Conservation (phyloP, 1,140 invertebrate species). For the Teleogryllus occipitalis region DNA sequence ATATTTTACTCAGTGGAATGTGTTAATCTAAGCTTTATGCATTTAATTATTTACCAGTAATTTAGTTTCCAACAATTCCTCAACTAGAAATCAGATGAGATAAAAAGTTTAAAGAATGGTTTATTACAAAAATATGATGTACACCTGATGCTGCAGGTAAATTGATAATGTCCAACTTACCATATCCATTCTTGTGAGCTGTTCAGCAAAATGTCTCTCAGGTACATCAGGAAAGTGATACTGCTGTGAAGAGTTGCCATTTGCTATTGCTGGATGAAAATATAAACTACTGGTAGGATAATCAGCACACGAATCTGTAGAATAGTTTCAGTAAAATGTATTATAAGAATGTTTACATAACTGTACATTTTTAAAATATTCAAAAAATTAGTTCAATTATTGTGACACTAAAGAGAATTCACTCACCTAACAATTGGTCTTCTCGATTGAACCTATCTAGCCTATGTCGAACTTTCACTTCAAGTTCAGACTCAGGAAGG, state of each 20-base stretch:
- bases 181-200: conserved; percentile 94
- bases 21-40: too few species aligned
- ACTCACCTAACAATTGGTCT: conserved; percentile 39
- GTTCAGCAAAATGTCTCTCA: conserved; percentile 88
- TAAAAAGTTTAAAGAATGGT: too few species aligned
- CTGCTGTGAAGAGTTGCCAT: conserved; percentile 37
- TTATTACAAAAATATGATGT: too few species aligned
- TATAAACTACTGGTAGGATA: conserved; percentile 37
- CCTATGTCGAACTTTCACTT: conserved; percentile 57
- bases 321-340: not conserved
- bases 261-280: conserved; percentile 31
- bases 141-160: too few species aligned
- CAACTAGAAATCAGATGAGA: too few species aligned
- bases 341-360: too few species aligned
- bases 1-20: too few species aligned
- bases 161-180: conserved; percentile 38
- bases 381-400: not conserved
- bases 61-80: too few species aligned
- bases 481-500: conserved; percentile 69
- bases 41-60: too few species aligned
- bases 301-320: conserved; percentile 35
- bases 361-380: too few species aligned
- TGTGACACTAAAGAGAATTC: not conserved
- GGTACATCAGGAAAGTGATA: conserved; percentile 78
- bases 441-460: conserved; percentile 49